Evolutionary conservation across 1,140 invertebrate genomes (phyloP).

Genomic region (Hyposmocoma kahamanoa): DNA sequence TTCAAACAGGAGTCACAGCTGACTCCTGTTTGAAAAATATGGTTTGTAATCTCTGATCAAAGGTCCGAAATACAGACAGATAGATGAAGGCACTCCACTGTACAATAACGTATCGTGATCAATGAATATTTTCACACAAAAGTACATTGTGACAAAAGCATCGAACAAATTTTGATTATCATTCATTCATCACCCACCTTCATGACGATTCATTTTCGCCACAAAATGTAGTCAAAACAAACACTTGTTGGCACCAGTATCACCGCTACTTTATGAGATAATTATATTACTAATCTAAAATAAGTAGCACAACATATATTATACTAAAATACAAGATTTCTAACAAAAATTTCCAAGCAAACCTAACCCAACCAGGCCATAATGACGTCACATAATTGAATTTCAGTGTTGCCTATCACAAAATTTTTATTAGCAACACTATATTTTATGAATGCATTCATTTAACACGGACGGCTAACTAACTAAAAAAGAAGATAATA

Average conservation of each 20-base stretch:
- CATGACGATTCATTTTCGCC: slow-evolving; percentile 87
- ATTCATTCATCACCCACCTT: slow-evolving; percentile 77
- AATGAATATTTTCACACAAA: slow-evolving; percentile 31
- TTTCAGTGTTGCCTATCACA: slow-evolving; percentile 44
- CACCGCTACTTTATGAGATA: slow-evolving; percentile 60
- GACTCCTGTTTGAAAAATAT: too few relatives aligned
- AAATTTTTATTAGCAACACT: too few relatives aligned
- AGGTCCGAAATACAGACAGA: too few relatives aligned
- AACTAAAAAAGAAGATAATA: too few relatives aligned
- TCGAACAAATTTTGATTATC: slow-evolving; percentile 73
- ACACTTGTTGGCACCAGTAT: slow-evolving; percentile 62
- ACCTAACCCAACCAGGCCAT: slow-evolving; percentile 83
- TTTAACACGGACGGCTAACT: too few relatives aligned
- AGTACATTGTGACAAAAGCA: slow-evolving; percentile 63
- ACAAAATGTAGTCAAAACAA: slow-evolving; percentile 69
- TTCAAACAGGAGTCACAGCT: slow-evolving; percentile 99
- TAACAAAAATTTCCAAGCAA: slow-evolving; percentile 80
- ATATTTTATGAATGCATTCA: too few relatives aligned
- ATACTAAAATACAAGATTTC: slow-evolving; percentile 77
- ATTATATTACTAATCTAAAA: slow-evolving; percentile 71
- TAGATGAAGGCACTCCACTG: too few relatives aligned
- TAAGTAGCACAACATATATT: slow-evolving; percentile 76
- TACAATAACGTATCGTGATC: too few relatives aligned
- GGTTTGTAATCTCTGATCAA: too few relatives aligned
- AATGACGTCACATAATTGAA: slow-evolving; percentile 78